phyloP scores from a whole-genome alignment of 2,113 vertebrate species.

The Suncus etruscus region DNA sequence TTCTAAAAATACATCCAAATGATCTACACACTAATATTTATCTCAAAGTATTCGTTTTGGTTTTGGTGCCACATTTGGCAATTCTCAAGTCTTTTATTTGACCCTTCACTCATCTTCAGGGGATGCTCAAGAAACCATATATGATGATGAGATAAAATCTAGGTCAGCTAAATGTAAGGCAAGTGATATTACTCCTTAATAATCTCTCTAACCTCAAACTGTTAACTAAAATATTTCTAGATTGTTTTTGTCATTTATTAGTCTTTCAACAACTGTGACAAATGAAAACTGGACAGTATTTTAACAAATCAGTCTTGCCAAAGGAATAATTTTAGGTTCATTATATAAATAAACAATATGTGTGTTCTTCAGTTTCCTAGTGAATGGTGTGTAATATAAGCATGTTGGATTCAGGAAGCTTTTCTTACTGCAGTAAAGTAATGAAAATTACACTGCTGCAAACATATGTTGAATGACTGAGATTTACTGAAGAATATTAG shows the following conservation, averaged over 20 bases:
- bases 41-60: too few relatives aligned
- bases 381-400: not conserved
- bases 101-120: too few relatives aligned
- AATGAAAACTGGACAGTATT: not conserved
- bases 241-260: not conserved
- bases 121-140: too few relatives aligned
- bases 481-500: not conserved
- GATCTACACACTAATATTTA: not conserved
- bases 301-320: not conserved
- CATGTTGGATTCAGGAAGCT: not conserved
- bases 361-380: not conserved
- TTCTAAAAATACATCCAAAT: slow-evolving; percentile 24
- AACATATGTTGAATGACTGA: not conserved
- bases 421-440: slow-evolving; percentile 3
- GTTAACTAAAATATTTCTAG: not conserved
- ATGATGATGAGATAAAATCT: too few relatives aligned
- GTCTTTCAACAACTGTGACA: not conserved
- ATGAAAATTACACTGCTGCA: not conserved
- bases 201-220: too few relatives aligned
- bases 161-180: too few relatives aligned
- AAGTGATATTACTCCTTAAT: too few relatives aligned
- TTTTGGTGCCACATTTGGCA: too few relatives aligned
- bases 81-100: too few relatives aligned
- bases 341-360: not conserved
- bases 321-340: not conserved